Percentiles rank a stretch among this genome's conserved stretches.
These are phyloP conservation scores for Ischnura elegans DNA, from an alignment of 2,888 invertebrate genomes.

Conservation along the genomic window DNA sequence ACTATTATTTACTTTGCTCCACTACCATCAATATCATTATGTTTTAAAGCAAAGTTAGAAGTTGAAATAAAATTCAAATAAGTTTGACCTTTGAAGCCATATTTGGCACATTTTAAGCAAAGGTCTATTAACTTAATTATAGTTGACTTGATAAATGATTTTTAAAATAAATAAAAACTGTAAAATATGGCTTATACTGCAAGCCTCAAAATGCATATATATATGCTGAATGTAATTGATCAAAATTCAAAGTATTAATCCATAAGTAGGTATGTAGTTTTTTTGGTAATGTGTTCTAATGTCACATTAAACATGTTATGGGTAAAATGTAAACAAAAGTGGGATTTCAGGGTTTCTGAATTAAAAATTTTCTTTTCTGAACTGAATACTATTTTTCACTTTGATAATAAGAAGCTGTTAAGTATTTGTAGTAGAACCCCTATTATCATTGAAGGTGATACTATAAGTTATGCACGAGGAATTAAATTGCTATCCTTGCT, in stretches of 20 bases:
- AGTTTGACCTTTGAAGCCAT: slow-evolving; percentile 54
- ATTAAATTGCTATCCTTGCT: no score
- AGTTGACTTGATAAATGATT: slow-evolving; percentile 63
- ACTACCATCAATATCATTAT: slow-evolving; percentile 48
- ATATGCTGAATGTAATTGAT: slow-evolving; percentile 52
- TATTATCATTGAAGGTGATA: neutral
- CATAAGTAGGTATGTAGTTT: slow-evolving; percentile 66
- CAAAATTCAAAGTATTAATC: slow-evolving; percentile 64
- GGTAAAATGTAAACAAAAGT: slow-evolving; percentile 67
- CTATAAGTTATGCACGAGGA: neutral
- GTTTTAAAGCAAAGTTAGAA: slow-evolving; percentile 56
- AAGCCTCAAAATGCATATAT: slow-evolving; percentile 64
- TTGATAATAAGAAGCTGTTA: slow-evolving; percentile 21
- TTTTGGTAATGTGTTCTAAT: slow-evolving; percentile 67
- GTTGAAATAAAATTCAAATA: slow-evolving; percentile 50
- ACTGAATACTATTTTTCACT: slow-evolving; percentile 56
- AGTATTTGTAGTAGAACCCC: slow-evolving; percentile 25
- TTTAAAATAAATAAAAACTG: slow-evolving; percentile 64
- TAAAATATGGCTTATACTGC: slow-evolving; percentile 66
- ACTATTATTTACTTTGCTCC: slow-evolving; percentile 29
- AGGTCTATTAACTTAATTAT: slow-evolving; percentile 59
- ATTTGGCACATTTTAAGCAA: slow-evolving; percentile 52
- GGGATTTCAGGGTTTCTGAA: slow-evolving; percentile 63
- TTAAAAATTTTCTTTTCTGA: slow-evolving; percentile 60
- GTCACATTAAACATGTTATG: slow-evolving; percentile 64